Evolutionary conservation across 2,888 invertebrate species (phyloP).

Genomic region (Andrena fulva): DNA sequence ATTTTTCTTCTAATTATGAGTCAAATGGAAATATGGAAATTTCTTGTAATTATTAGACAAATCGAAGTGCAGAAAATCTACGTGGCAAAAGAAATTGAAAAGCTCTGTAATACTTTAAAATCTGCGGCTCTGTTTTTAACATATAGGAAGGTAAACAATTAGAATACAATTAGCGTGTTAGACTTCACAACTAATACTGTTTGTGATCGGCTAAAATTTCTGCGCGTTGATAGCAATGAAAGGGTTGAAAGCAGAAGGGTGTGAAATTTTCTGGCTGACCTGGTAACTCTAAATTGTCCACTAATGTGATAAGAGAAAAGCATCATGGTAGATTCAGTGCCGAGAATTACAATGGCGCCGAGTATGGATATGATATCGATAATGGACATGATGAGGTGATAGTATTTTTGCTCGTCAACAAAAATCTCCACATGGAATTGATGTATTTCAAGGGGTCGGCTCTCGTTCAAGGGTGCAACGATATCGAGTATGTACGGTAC

Average conservation of each 20-base stretch:
- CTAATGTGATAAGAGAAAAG: background rate
- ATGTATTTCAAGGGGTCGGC: slow-evolving; percentile 4
- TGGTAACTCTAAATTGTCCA: background rate
- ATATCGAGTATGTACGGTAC: slow-evolving; percentile 34
- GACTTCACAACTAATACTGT: too few relatives aligned
- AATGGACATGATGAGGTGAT: background rate
- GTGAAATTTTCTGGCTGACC: background rate
- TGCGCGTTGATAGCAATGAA: too few relatives aligned
- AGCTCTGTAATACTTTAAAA: too few relatives aligned
- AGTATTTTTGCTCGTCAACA: background rate
- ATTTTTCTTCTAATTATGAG: too few relatives aligned
- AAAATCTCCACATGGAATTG: background rate
- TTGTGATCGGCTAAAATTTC: too few relatives aligned
- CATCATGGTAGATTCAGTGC: background rate
- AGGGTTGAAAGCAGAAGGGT: background rate
- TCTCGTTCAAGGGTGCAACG: slow-evolving; percentile 37
- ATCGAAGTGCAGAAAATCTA: too few relatives aligned
- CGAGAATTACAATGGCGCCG: background rate
- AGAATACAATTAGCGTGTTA: too few relatives aligned
- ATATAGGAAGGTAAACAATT: too few relatives aligned
- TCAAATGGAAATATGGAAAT: too few relatives aligned
- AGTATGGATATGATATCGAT: background rate
- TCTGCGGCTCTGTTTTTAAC: too few relatives aligned
- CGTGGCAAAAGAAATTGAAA: too few relatives aligned
- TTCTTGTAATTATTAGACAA: too few relatives aligned